Evolutionary conservation across 2,888 invertebrate species (phyloP).

Genomic region (Oasisia sp.): DNA sequence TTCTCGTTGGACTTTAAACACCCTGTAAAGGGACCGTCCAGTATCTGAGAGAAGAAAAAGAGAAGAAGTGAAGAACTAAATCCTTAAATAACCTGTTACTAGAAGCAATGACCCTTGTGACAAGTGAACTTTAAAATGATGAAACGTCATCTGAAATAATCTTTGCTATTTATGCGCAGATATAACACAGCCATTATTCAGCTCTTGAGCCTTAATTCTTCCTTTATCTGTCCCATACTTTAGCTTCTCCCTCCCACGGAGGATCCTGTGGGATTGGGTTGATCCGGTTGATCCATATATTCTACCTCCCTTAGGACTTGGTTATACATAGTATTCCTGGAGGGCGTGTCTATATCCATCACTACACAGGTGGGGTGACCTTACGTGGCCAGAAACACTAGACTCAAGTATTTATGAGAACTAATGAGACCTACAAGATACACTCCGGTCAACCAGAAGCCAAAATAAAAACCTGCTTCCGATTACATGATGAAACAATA

Average conservation of each 20-base stretch:
- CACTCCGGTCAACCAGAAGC: too few relatives aligned
- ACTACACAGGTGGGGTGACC: background rate
- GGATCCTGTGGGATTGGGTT: background rate
- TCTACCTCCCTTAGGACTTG: background rate
- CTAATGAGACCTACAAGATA: background rate
- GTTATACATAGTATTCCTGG: background rate
- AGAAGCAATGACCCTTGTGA: background rate
- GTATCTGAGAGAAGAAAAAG: too few relatives aligned
- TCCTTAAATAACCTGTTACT: too few relatives aligned
- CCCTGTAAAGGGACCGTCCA: too few relatives aligned
- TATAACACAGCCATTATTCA: background rate
- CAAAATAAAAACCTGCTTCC: too few relatives aligned
- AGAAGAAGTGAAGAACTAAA: too few relatives aligned
- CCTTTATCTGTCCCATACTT: background rate
- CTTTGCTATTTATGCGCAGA: background rate
- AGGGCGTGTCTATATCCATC: background rate
- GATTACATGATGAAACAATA: too few relatives aligned
- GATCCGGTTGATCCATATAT: background rate
- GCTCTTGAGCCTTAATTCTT: background rate
- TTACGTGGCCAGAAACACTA: background rate
- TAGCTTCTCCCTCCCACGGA: background rate
- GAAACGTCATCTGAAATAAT: background rate
- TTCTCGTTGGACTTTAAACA: too few relatives aligned
- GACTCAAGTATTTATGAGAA: background rate
- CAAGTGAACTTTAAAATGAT: background rate